Evolutionary conservation across 2,113 vertebrate genomes (phyloP), one percentile per base, ranked within the genome.

Genomic region (Cheirogaleus medius): DNA sequence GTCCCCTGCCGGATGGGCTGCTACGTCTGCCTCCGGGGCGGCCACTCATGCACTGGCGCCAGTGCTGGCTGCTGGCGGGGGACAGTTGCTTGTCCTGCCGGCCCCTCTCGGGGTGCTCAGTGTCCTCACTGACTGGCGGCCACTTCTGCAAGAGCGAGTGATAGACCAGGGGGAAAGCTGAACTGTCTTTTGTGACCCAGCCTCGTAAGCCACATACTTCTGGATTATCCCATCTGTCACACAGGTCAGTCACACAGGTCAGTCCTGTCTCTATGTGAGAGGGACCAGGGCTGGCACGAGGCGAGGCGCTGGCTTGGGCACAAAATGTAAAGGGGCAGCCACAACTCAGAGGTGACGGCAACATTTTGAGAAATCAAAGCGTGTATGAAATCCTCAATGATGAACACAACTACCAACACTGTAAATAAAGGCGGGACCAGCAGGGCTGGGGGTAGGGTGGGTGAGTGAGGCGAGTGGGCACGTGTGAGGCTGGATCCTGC

Each of bases 401-500:
- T 18, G 64, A 74, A 8, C 32, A 74, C 86, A 87, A 6, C 8
- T n/a, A 58, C 8, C 18, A n/a, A 13, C 8, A 12, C 34, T 63
- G 56, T 18, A 39, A 74, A 76, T 44, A 6, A 89, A 77, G 68
- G 14, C 21, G 58, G 64, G n/a, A 5, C 3, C 20, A 7, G 0
- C 0, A 13, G 73, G 32, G 6, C 60, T 25, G 10, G 58, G 32
- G 12, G n/a, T 3, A 29, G 37, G 42, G 54, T 9, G 17, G 17
- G 69, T 0, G 6, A 71, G 23, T 4, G 49, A 60, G 37, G 17
- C 2, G 23, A 8, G 32, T 0, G 0, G 21, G 29, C 7, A 5
- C 27, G 54, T 1, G 3, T 42, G n/a, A 17, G 47, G 4, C 1
- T 77, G 42, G 44, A 5, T 71, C 5, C 66, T 37, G 23, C 1